phyloP scores from a whole-genome alignment of 2,113 vertebrate species.

The Athene noctua region DNA sequence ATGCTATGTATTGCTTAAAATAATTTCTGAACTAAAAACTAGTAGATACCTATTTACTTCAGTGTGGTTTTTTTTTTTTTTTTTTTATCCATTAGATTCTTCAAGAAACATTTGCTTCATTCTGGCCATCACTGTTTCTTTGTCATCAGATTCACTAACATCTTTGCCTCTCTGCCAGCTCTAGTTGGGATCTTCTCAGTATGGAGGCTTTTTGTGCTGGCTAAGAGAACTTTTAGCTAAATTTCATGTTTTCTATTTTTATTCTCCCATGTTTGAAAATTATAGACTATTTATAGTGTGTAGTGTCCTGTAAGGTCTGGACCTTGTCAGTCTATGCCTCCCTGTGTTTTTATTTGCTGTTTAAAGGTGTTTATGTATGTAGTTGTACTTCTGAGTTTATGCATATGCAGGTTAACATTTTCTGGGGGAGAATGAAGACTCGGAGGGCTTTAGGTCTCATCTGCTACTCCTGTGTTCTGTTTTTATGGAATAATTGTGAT shows the following conservation, averaged over 20 bases:
- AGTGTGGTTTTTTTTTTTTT: neutral
- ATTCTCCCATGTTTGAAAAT: neutral
- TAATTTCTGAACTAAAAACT: neutral
- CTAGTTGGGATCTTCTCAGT: neutral
- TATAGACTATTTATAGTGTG: neutral
- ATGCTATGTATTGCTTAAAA: fast-evolving
- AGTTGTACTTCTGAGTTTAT: neutral
- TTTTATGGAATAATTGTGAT: neutral
- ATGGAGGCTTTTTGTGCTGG: neutral
- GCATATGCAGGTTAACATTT: neutral
- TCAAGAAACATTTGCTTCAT: neutral
- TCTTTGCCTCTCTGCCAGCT: neutral
- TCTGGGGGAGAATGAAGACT: fast-evolving
- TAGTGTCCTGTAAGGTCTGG: neutral
- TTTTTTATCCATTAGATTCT: neutral
- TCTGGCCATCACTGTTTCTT: neutral
- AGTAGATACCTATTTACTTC: neutral
- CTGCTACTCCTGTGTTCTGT: neutral
- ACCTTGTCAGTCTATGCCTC: neutral
- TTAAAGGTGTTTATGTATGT: neutral
- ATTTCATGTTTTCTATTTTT: neutral
- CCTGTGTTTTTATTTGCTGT: neutral
- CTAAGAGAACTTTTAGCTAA: neutral
- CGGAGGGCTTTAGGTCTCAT: neutral
- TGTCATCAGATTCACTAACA: neutral